phyloP scores from a whole-genome alignment of 2,797 vertebrate genomes.

The Acrossocheilus fasciatus region DNA sequence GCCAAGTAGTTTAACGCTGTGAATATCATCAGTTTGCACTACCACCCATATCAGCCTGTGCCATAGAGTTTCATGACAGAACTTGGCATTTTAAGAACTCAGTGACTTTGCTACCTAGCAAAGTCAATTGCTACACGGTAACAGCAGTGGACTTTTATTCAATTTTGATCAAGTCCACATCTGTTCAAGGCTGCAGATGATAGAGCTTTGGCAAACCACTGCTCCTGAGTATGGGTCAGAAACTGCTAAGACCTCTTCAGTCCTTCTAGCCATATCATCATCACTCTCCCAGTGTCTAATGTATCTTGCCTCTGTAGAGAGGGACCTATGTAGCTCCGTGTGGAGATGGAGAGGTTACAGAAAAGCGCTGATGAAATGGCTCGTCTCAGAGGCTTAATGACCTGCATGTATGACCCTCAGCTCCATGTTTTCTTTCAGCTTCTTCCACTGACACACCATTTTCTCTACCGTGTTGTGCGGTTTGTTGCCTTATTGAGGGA shows the following conservation, averaged over 20 bases:
- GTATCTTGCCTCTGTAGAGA: not conserved
- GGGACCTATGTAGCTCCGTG: not conserved
- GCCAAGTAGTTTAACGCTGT: too few relatives aligned
- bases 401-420: not conserved
- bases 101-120: not conserved
- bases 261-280: not conserved
- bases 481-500: constrained; percentile 34
- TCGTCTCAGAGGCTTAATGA: not conserved
- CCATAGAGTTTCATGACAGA: too few relatives aligned
- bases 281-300: not conserved
- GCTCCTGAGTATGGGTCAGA: not conserved
- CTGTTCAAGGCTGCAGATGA: not conserved
- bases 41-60: too few relatives aligned
- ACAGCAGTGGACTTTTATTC: not conserved
- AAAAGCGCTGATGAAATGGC: constrained; percentile 21
- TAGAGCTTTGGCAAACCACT: not conserved
- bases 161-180: not conserved
- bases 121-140: not conserved
- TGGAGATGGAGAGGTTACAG: not conserved
- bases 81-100: too few relatives aligned
- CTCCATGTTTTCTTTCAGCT: not conserved
- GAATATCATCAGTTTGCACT: too few relatives aligned
- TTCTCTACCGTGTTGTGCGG: constrained; percentile 18
- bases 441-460: constrained; percentile 9
- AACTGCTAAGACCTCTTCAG: not conserved